Base-by-base conservation (phyloP, 2,113 vertebrate genomes). In the Synodontis membranacea region DNA sequence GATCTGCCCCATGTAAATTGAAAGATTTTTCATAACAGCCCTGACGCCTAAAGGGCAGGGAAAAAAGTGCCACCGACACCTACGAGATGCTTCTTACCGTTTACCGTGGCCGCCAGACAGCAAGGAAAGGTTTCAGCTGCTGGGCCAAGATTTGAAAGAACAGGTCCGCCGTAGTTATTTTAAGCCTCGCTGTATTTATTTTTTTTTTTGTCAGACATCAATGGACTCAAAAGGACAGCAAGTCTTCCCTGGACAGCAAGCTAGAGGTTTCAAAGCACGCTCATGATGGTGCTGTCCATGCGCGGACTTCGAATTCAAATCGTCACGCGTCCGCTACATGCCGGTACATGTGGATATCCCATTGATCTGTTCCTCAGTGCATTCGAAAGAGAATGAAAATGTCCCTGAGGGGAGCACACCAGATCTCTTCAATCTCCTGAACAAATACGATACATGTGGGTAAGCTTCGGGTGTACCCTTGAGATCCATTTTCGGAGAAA, bases 1-100 rank as follows among this genome's bases (percentile, higher is more conserved):
- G 39, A 82, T 83, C 86, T 87, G 83, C 39, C 42, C 64, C 74
- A 78, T 70, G 50, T 70, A 85, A 85, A 85, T 85, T 87, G 79
- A 87, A 87, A 85, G 78, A 39, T 86, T 83, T 86, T 86, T 86
- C 68, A 66, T 14, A 37, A 37, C 46, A 50, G 50, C 19, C 44
- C 52, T 54, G 58, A 72, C 84, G 86, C 78, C n/a, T 5, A 68
- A 50, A 84, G 81, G 75, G 62, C 68, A 72, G n/a, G 60, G n/a
- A n/a, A 15, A 56, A 31, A 68, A 82, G 50, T 54, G 79, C 81
- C 68, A 82, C 17, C 31, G 82, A 85, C 84, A 56, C 86, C 79
- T 72, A 84, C 62, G 37, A 80, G 46, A 56, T 48, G 66, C 46
- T 84, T 86, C 60, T 84, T 50, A 54, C 72, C 15, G 17, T 56